Base-by-base conservation (phyloP, 2,888 invertebrate genomes). In the Allygus modestus region DNA sequence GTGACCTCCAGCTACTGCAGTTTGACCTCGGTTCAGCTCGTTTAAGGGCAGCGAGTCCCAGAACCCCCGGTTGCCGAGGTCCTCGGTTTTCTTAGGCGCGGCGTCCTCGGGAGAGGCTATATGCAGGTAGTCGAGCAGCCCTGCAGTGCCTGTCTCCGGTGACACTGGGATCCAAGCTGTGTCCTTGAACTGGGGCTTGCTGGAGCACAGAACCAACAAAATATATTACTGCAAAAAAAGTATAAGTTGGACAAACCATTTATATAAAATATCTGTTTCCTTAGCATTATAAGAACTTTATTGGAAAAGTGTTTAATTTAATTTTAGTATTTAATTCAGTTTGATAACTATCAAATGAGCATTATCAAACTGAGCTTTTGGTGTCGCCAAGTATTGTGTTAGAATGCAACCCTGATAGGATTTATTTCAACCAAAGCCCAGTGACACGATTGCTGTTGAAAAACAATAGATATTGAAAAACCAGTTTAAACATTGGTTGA, bases 1-100 rank as follows among this genome's bases (percentile, higher is more conserved):
- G 23, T 71, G 71, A 12, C 23, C 11, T 2, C 2, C 20, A 12
- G 37, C 41, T 15, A 41, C 2, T 37, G 1, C 46, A 46, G 26
- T 9, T 84, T 77, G 77, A 15, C 77, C 65, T 28, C 65, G 65
- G 65, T 26, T 65, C 9, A 51, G 77, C 28, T 85, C 86, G 26
- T 87, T 71, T 7, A 86, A 84, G 11, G 58, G 86, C 15, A 87
- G 54, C 0, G 86, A 82, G 71, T 87, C 84, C 87, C 87, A 87
- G 84, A 87, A 87, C 0, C 20, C 15, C 23, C 73, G 71, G 71
- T 82, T 82, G 0, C 87, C 86, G n/a, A 86, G 75, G n/a, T 85
- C 79, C n/a, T 33, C 28, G 4, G 31, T 65, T 28, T 43, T 31
- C 12, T 77, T 71, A 43, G 61, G 37, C 15, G 54, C 41, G 41